A percentile compares a stretch with the other conserved stretches of the same genome.
These are phyloP conservation scores for Lutjanus erythropterus DNA, from an alignment of 2,113 vertebrate species.

Conservation along the genomic window DNA sequence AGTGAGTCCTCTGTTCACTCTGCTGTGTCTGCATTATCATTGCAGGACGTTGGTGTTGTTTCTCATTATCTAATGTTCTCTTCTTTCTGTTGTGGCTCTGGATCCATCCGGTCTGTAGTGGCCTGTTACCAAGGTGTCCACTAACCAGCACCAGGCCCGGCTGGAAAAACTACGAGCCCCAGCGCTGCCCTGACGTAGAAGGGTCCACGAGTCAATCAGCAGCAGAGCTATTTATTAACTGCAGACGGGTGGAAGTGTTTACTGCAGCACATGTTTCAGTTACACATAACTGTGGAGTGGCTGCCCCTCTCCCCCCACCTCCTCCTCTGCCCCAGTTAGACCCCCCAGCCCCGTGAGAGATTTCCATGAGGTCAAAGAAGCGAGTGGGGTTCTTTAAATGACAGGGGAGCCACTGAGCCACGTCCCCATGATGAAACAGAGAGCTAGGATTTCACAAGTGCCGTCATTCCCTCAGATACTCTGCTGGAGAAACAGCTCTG, in stretches of 20 bases:
- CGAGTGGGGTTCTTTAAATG: constrained; percentile 62
- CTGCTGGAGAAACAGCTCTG: constrained; percentile 3
- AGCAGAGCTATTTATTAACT: constrained; percentile 82
- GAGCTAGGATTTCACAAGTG: constrained; percentile 64
- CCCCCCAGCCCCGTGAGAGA: constrained; percentile 46
- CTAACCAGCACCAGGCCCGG: constrained; percentile 62
- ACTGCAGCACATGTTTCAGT: constrained; percentile 71
- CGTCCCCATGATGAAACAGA: constrained; percentile 69
- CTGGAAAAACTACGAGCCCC: constrained; percentile 66
- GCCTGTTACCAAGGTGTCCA: constrained; percentile 52
- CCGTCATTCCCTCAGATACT: constrained; percentile 50
- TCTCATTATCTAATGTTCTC: constrained; percentile 39
- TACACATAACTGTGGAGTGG: constrained; percentile 67
- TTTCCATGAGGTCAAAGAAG: constrained; percentile 85
- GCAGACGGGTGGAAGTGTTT: constrained; percentile 73
- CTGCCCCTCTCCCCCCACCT: not conserved
- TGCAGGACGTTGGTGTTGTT: constrained; percentile 23
- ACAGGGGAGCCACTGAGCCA: constrained; percentile 52
- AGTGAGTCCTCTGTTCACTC: not conserved
- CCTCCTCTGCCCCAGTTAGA: constrained; percentile 30
- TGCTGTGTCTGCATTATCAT: constrained; percentile 13
- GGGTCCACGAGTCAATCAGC: constrained; percentile 75
- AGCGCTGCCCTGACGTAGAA: constrained; percentile 58
- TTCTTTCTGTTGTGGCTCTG: constrained; percentile 43
- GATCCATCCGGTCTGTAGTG: constrained; percentile 44